phyloP scores from a whole-genome alignment of 2,888 invertebrate species.

The Macrophya alboannulata region DNA sequence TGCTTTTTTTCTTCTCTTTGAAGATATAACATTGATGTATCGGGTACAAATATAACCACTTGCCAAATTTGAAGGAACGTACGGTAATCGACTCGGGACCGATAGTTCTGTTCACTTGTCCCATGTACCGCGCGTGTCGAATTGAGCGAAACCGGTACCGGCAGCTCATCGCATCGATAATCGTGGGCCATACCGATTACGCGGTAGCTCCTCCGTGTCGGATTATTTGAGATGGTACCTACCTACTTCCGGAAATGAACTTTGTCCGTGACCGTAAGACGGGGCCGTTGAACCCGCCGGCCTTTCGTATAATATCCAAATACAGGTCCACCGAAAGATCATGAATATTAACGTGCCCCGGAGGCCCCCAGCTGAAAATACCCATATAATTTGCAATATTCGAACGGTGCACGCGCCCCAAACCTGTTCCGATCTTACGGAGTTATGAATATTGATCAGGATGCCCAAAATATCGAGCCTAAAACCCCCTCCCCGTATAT shows the following conservation, averaged over 20 bases:
- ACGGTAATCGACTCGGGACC: not conserved
- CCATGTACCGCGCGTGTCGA: not conserved
- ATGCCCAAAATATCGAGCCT: conserved; percentile 63
- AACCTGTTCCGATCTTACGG: conserved; percentile 50
- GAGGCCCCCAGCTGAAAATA: conserved; percentile 37
- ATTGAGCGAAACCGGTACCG: not conserved
- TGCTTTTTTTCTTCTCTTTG: too few relatives aligned
- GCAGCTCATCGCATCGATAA: not conserved
- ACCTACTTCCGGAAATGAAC: conserved; percentile 42
- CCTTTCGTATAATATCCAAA: conserved; percentile 42
- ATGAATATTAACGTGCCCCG: conserved; percentile 51
- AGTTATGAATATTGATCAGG: conserved; percentile 69
- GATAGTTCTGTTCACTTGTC: not conserved
- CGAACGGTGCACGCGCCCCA: conserved; percentile 49
- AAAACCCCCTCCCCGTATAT: not conserved
- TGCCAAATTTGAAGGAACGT: not conserved
- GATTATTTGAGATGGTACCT: conserved; percentile 25
- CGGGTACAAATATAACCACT: not conserved
- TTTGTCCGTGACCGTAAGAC: conserved; percentile 51
- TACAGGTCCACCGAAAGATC: conserved; percentile 36
- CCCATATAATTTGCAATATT: conserved; percentile 66
- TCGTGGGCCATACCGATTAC: conserved; percentile 36
- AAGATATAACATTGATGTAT: too few relatives aligned
- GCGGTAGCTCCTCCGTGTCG: conserved; percentile 20
- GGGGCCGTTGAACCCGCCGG: conserved; percentile 50